Evolutionary conservation across 2,797 vertebrate species (phyloP).

Genomic region (Trematomus bernacchii): DNA sequence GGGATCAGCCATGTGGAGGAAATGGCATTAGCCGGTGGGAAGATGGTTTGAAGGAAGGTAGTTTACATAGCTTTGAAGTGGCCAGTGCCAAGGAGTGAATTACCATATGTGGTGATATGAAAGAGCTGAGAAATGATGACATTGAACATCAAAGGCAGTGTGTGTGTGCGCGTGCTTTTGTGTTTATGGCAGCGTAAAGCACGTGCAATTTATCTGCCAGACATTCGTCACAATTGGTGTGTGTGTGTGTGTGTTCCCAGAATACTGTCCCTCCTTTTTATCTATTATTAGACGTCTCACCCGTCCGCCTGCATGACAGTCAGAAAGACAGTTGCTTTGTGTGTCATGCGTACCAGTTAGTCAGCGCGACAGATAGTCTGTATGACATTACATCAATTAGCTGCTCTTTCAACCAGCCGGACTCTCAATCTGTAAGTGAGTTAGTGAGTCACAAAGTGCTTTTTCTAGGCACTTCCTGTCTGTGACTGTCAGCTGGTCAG

Average conservation of each 20-base stretch:
- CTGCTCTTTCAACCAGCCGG: constrained; percentile 33
- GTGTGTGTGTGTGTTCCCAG: constrained; percentile 60
- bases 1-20: constrained; percentile 44
- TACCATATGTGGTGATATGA: constrained; percentile 78
- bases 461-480: constrained; percentile 34
- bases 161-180: constrained; percentile 27
- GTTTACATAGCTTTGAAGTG: constrained; percentile 75
- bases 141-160: constrained; percentile 69
- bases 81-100: constrained; percentile 68
- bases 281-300: constrained; percentile 80
- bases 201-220: constrained; percentile 67
- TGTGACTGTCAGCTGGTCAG: constrained; percentile 32
- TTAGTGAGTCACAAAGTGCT: constrained; percentile 27
- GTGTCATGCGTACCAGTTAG: constrained; percentile 28
- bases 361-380: constrained; percentile 38
- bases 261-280: constrained; percentile 69
- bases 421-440: constrained; percentile 33
- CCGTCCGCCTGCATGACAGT: constrained; percentile 61
- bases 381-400: constrained; percentile 47
- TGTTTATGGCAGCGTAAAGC: constrained; percentile 56
- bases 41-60: constrained; percentile 52
- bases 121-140: constrained; percentile 61
- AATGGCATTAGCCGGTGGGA: constrained; percentile 50
- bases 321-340: constrained; percentile 25
- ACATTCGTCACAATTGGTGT: constrained; percentile 69